Percentiles rank a stretch among this genome's conserved stretches.
These are phyloP conservation scores for Muscidifurax raptorellus DNA, from an alignment of 1,140 invertebrate genomes.

Conservation along the genomic window DNA sequence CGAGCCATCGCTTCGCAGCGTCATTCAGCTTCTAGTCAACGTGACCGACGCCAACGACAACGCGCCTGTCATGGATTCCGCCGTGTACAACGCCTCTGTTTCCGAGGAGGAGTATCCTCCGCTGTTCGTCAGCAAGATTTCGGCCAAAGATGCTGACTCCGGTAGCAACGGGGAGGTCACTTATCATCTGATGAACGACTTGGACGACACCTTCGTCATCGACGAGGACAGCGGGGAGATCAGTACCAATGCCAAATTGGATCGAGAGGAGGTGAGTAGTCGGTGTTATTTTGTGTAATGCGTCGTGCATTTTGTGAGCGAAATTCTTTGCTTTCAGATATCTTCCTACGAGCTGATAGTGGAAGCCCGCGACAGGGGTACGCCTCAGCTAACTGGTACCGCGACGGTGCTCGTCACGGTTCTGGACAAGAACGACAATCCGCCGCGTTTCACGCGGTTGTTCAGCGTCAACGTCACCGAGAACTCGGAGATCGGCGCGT, in stretches of 20 bases:
- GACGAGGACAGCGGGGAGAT: slow-evolving; percentile 89
- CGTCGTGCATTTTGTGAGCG: neutral
- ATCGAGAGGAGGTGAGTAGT: slow-evolving; percentile 84
- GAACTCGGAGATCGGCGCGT: slow-evolving; percentile 93
- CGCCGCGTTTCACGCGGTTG: slow-evolving; percentile 92
- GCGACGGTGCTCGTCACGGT: slow-evolving; percentile 90
- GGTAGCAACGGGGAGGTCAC: slow-evolving; percentile 90
- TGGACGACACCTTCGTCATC: slow-evolving; percentile 87
- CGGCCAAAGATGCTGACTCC: slow-evolving; percentile 90
- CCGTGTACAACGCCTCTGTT: slow-evolving; percentile 89
- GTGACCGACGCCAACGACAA: slow-evolving; percentile 96
- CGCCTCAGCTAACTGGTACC: slow-evolving; percentile 85
- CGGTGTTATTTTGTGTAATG: neutral
- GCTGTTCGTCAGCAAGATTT: slow-evolving; percentile 84
- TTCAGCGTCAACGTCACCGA: slow-evolving; percentile 97
- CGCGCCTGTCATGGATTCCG: slow-evolving; percentile 86
- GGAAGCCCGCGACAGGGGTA: slow-evolving; percentile 91
- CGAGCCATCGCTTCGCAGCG: slow-evolving; percentile 85
- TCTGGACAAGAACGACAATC: slow-evolving; percentile 96
- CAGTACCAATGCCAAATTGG: slow-evolving; percentile 87
- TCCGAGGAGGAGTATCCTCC: slow-evolving; percentile 91
- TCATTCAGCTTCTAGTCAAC: slow-evolving; percentile 86
- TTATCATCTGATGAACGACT: slow-evolving; percentile 86
- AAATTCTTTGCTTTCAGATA: slow-evolving; percentile 67
- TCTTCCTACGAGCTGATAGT: slow-evolving; percentile 89